Evolutionary conservation across 2,797 vertebrate genomes (phyloP), one percentile per base, ranked within the genome.

Genomic region (Centropyge bicolor): DNA sequence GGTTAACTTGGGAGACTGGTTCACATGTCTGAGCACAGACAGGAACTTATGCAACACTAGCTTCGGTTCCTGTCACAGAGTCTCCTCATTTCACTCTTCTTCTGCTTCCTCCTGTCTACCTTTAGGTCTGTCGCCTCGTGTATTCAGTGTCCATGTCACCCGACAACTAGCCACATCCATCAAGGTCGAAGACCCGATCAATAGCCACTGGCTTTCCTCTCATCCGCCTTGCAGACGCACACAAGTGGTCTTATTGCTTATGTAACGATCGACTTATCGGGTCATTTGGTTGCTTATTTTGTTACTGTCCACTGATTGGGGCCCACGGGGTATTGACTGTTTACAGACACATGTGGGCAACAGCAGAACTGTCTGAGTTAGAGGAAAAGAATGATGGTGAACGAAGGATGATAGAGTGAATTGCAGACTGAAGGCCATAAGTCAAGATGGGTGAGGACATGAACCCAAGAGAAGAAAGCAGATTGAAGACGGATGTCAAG

Each of bases 221-320:
- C 82, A 74, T 85, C 77, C 12, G 68, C 85, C 83, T 85, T 19
- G 35, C 70, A 89, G 84, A 87, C 14, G 36, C 62, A 80, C 85
- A 89, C 85, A 89, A 90, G 83, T 86, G 86, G 85, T 82, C 85
- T 82, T 83, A 88, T 86, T 86, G 88, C 80, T 94, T 92, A 92
- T 78, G 86, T 90, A 94, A 94, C 78, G 45, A 90, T 90, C 19
- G 40, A 90, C 89, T 92, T 92, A 92, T 91, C 70, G 81, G 89
- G 80, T 94, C 82, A 87, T 94, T 93, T 88, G 78, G 75, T 77
- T 78, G 86, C 84, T 92, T 93, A 90, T 88, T 94, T 91, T 92
- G 89, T 91, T 90, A 80, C 86, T 62, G 83, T 89, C 81, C 51
- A 9, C 80, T 87, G 88, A 87, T 86, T 86, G 86, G 82, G 74